A percentile compares a stretch with the other conserved stretches of the same genome.
Evolutionary conservation across 2,888 invertebrate species (phyloP).

Genomic region (Heterodera filipjevi): DNA sequence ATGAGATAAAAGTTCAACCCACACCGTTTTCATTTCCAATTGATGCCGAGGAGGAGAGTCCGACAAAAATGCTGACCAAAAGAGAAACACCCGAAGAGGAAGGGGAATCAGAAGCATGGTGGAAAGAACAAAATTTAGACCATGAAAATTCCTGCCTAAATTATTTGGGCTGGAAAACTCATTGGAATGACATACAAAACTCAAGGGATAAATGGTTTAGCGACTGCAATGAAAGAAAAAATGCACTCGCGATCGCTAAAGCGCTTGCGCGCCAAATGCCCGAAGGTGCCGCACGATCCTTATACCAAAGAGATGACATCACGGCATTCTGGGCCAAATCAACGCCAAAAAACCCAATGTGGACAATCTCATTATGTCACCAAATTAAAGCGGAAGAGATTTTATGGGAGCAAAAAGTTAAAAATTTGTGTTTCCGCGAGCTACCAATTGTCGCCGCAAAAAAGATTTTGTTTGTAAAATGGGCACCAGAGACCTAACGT

Average conservation of each 20-base stretch:
- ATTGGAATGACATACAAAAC: background rate
- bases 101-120: background rate
- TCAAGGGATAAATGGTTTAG: background rate
- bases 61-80: background rate
- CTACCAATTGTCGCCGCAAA: background rate
- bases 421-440: background rate
- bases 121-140: background rate
- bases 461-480: background rate
- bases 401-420: background rate
- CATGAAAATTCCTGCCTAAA: background rate
- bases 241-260: background rate
- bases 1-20: background rate
- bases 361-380: background rate
- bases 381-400: background rate
- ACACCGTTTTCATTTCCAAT: background rate
- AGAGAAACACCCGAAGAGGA: background rate
- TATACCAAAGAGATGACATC: background rate
- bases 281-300: background rate
- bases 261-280: background rate
- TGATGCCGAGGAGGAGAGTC: background rate
- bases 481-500: background rate
- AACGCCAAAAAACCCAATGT: background rate
- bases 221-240: background rate
- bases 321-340: background rate
- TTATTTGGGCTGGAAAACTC: background rate